Conservation (phyloP, 2,888 invertebrate genomes). For the Eupithecia pulchellata region DNA sequence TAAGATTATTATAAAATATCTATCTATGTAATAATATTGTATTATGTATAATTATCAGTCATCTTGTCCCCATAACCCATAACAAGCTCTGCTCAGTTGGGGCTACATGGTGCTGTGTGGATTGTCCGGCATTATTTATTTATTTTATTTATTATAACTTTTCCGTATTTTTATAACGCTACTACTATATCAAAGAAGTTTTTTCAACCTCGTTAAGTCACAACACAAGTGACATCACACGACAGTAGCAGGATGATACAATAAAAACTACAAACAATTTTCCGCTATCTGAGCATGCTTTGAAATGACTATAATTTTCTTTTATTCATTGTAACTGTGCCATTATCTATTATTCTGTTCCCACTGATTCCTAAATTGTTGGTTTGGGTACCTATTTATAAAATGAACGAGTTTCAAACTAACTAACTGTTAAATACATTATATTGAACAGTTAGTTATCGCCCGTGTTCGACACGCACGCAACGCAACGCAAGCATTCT, state of each 20-base stretch:
- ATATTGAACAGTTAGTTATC: background rate
- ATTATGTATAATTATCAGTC: too few species aligned
- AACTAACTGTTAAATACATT: background rate
- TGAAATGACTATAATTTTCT: background rate
- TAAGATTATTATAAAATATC: too few species aligned
- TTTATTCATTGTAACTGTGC: background rate
- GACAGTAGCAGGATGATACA: background rate
- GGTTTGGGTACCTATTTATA: background rate
- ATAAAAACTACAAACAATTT: background rate
- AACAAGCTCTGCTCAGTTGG: too few species aligned
- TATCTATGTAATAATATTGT: too few species aligned
- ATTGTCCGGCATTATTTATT: too few species aligned
- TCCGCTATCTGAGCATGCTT: background rate
- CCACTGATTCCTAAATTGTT: too few species aligned
- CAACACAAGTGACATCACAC: background rate
- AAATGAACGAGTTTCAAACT: background rate
- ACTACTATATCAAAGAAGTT: background rate
- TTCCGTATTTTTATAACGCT: background rate
- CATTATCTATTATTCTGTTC: background rate
- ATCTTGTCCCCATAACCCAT: too few species aligned
- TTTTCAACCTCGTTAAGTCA: background rate
- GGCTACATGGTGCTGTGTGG: too few species aligned
- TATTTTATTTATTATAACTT: too few species aligned
- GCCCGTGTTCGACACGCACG: background rate
- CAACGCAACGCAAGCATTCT: slow-evolving; percentile 10